These are phyloP conservation scores for Pissodes strobi DNA, from an alignment of 1,140 invertebrate species.

Conservation along the genomic window DNA sequence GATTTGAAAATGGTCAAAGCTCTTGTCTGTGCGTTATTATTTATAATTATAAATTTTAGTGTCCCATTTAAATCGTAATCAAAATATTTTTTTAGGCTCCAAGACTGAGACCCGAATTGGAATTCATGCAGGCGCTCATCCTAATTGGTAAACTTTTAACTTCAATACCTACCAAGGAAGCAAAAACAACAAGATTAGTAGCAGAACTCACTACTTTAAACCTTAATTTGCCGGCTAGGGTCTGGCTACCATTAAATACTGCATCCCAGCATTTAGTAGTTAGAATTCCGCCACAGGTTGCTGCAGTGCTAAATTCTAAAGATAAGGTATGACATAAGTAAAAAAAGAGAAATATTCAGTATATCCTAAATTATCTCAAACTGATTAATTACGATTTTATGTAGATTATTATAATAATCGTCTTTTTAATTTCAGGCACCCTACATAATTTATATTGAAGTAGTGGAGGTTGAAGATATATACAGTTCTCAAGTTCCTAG, in stretches of 20 bases:
- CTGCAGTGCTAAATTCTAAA: conserved; percentile 98
- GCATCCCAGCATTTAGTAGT: conserved; percentile 81
- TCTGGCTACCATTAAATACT: conserved; percentile 91
- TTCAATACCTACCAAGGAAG: conserved; percentile 90
- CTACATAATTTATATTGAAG: conserved; percentile 97
- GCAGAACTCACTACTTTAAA: conserved; percentile 93
- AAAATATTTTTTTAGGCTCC: no score
- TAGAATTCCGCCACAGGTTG: conserved; percentile 88
- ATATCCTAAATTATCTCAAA: no score
- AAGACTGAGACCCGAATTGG: conserved; percentile 79
- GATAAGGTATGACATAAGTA: conserved; percentile 76
- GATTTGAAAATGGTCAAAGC: no score
- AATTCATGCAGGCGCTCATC: conserved; percentile 86
- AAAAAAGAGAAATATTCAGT: no score
- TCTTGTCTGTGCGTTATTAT: no score
- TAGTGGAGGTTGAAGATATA: conserved; percentile 89
- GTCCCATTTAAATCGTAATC: no score
- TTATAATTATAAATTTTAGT: no score
- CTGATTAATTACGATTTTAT: no score
- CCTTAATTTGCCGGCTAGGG: conserved; percentile 93
- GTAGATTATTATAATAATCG: no score
- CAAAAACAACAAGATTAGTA: conserved; percentile 85
- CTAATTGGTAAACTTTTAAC: conserved; percentile 89
- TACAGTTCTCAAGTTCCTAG: conserved; percentile 77
- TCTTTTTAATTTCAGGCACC: conserved; percentile 90